A percentile compares a stretch with the other conserved stretches of the same genome.
phyloP scores from a whole-genome alignment of 2,888 invertebrate genomes.

The Apamea monoglypha region DNA sequence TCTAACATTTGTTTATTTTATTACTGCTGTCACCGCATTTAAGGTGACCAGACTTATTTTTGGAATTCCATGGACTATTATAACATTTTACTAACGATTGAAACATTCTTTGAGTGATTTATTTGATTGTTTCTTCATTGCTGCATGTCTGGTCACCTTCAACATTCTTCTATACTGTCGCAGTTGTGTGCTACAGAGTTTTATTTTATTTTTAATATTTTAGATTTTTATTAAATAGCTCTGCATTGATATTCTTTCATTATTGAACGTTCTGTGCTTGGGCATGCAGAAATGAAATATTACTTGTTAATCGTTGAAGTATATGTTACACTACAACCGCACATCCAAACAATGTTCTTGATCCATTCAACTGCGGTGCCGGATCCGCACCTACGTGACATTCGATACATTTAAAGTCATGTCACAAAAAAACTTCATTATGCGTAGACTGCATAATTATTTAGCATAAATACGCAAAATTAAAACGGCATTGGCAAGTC shows the following conservation, averaged over 20 bases:
- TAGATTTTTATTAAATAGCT: conserved; percentile 75
- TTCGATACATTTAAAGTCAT: background rate
- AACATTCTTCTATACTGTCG: conserved; percentile 75
- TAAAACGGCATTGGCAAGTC: background rate
- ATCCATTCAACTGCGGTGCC: background rate
- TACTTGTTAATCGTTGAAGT: conserved; percentile 68
- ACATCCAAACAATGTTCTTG: background rate
- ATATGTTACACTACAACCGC: background rate
- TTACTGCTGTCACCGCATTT: conserved; percentile 86
- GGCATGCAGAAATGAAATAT: conserved; percentile 90
- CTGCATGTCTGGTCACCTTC: conserved; percentile 90
- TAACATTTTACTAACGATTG: conserved; percentile 41
- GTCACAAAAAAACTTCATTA: background rate
- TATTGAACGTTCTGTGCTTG: conserved; percentile 86
- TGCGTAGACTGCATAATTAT: background rate
- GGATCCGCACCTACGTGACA: background rate
- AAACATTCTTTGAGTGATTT: conserved; percentile 48
- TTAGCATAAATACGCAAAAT: background rate
- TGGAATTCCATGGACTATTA: conserved; percentile 44
- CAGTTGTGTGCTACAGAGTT: conserved; percentile 79
- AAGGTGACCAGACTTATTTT: conserved; percentile 88
- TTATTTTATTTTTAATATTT: conserved; percentile 75
- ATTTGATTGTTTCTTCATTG: conserved; percentile 78
- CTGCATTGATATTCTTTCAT: conserved; percentile 82
- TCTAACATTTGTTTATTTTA: conserved; percentile 73